Evolutionary conservation across 2,113 vertebrate species (phyloP).

Genomic region (Cyphomyrus plagiostoma): DNA sequence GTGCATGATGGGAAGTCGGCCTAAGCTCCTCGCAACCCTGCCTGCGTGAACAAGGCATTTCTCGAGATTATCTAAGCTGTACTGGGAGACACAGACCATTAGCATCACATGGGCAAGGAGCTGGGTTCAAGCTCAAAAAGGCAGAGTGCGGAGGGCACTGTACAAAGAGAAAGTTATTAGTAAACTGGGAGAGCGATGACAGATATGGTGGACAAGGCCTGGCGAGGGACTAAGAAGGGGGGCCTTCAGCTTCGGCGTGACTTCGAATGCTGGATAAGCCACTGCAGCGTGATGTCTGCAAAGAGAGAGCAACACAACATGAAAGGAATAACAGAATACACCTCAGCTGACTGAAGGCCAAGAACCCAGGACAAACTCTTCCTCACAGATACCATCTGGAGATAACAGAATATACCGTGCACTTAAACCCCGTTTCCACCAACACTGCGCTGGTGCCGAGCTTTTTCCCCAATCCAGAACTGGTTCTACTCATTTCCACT

Average conservation of each 20-base stretch:
- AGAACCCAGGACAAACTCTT: not conserved
- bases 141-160: conserved; percentile 35
- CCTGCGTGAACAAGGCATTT: conserved; percentile 57
- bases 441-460: not conserved
- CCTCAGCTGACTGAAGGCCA: not conserved
- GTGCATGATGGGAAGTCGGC: conserved; percentile 27
- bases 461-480: not conserved
- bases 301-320: not conserved
- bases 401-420: not conserved
- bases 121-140: conserved; percentile 7
- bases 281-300: conserved; percentile 71
- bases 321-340: not conserved
- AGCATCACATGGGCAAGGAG: conserved; percentile 44
- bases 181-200: not conserved
- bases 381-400: not conserved
- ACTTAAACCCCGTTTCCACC: not conserved
- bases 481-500: not conserved
- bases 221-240: conserved; percentile 21
- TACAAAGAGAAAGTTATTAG: conserved; percentile 43
- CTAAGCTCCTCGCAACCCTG: conserved; percentile 9
- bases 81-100: conserved; percentile 37
- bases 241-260: conserved; percentile 67
- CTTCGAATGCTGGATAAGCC: conserved; percentile 85
- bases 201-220: conserved; percentile 37
- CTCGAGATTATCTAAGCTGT: conserved; percentile 54